Base-by-base conservation (phyloP, 2,113 vertebrate genomes). In the Leucopsar rothschildi region DNA sequence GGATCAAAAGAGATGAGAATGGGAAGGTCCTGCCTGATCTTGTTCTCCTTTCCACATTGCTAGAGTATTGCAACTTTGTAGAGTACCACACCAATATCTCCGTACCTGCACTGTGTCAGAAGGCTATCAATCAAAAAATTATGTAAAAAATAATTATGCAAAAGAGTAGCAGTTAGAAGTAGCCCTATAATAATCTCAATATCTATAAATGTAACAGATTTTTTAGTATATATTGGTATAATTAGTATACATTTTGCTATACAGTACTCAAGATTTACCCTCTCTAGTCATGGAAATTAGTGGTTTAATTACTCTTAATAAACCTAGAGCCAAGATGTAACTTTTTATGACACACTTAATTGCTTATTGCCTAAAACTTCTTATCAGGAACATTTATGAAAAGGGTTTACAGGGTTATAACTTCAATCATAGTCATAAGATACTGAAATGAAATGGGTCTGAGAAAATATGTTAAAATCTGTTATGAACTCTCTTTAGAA, bases 21-120 rank as follows among this genome's bases (percentile, higher is more conserved):
- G 44, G 23, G 35, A 37, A 39, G 11, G 19, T 1, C 4, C 12
- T 63, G 42, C 14, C 14, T 86, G 42, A 40, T 25, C 17, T 66
- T 71, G 11, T 21, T 15, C 7, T 78, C 15, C 12, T 66, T 90
- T 72, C 35, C 28, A 28, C 12, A 5, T 13, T n/a, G 11, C 15
- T 61, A 11, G 11, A 56, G 9, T 13, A 47, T 13, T 47, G 14
- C 1, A 3, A 4, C 6, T 59, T 63, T 0, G 0, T 31, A 31
- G 7, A 15, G 9, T 33, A 53, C 15, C 15, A 31, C 3, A 47
- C 2, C 1, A 2, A 3, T n/a, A 39, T 33, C 5, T 50, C 20
- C 61, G 78, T 44, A 27, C 12, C 16, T 57, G 6, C 31, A 9
- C 4, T 5, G 0, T 59, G 6, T 52, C 35, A 93, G 39, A 42